These are phyloP conservation scores for Rhodinocichla rosea DNA, from an alignment of 2,113 vertebrate species.

Conservation along the genomic window DNA sequence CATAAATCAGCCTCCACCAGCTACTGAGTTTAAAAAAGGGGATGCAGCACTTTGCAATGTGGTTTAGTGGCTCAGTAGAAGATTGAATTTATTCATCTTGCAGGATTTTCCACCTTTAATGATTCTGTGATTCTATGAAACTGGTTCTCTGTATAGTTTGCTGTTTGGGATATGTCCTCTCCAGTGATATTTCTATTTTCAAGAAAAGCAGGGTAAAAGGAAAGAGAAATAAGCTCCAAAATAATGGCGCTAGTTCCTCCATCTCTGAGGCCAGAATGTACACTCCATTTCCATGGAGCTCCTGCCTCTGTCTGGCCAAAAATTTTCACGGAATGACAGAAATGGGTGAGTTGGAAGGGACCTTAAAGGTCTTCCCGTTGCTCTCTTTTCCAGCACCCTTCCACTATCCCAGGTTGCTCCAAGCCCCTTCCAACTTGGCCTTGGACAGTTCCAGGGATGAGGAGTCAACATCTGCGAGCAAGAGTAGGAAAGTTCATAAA, in stretches of 20 bases:
- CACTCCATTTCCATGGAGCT: background rate
- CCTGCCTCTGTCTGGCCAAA: background rate
- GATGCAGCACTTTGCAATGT: too few relatives aligned
- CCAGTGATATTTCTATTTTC: background rate
- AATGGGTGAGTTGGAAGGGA: background rate
- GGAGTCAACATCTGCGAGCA: background rate
- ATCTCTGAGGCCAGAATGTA: background rate
- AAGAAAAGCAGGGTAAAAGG: background rate
- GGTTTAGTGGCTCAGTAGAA: background rate
- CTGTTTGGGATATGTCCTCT: background rate
- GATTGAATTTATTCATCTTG: background rate
- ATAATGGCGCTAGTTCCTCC: background rate
- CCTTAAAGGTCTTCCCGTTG: background rate
- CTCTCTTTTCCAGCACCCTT: background rate
- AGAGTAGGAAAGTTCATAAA: background rate
- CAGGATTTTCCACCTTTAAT: background rate
- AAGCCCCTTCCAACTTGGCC: background rate
- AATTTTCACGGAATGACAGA: background rate
- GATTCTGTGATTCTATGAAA: background rate
- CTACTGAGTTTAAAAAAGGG: background rate
- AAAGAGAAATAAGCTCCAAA: background rate
- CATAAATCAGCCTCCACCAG: background rate
- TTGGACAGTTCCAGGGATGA: background rate
- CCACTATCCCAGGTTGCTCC: background rate
- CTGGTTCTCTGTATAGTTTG: accelerated